Base-by-base conservation (phyloP, 2,113 vertebrate species). In the Cygnus buccinator region DNA sequence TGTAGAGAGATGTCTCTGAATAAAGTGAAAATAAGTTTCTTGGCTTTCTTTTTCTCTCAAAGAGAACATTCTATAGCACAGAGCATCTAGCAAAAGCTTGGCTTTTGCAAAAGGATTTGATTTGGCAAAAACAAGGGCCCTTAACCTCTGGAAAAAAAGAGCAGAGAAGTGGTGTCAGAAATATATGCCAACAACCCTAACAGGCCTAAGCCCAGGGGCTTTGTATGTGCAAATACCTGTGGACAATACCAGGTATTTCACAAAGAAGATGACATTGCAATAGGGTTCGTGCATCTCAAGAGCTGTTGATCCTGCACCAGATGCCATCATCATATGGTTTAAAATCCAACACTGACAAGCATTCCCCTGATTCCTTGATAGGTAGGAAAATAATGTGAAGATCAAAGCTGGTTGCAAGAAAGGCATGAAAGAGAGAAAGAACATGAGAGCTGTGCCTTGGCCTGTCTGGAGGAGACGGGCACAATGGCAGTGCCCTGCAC, bases 41-140 rank as follows among this genome's bases (percentile, higher is more conserved):
- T 55, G 4, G 15, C 19, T 81, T 89, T 90, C 89, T 63, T 85
- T 68, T 94, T 93, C 63, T 88, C 77, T 92, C 94, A 90, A 95
- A 92, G 72, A 89, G 43, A 96, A 68, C 82, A 62, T 58, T 95
- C 89, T 59, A 75, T 88, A 91, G 71, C 59, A 80, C 70, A 54
- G 37, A 84, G 41, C 23, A 92, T 66, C 39, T 79, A 93, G 54
- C 39, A 86, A 92, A 94, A 94, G 65, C 89, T 84, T 89, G 84
- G n/a, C 41, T 80, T 95, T 77, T 74, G 43, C 80, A 92, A 81
- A 77, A 87, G 14, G 3, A 43, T 84, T 67, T 91, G 33, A 35
- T 83, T 76, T 76, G 57, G 52, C 28, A 91, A 75, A 89, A 72
- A 50, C 26, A 50, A 54, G 26, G 80, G 75, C 39, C 74, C 65